Evolutionary conservation across 2,797 vertebrate species (phyloP).

Genomic region (Danionella dracula): DNA sequence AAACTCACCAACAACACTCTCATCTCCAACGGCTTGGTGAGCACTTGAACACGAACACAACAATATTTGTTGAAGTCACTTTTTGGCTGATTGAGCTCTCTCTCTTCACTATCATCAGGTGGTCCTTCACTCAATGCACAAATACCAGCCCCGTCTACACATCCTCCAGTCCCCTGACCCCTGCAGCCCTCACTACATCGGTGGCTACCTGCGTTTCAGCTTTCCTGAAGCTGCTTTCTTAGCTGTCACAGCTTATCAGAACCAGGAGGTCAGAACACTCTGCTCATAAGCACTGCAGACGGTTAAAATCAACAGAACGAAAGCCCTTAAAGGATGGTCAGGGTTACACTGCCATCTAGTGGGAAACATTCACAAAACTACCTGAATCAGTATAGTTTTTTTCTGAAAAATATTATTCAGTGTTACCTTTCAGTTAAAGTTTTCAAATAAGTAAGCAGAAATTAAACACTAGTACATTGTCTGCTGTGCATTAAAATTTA

Average conservation of each 20-base stretch:
- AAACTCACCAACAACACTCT: conserved; percentile 53
- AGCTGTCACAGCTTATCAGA: conserved; percentile 51
- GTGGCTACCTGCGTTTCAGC: conserved; percentile 41
- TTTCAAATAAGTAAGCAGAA: too few relatives aligned
- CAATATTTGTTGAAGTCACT: neutral
- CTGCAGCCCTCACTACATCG: conserved; percentile 9
- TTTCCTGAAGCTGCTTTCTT: conserved; percentile 49
- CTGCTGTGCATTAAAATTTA: too few relatives aligned
- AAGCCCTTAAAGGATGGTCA: neutral
- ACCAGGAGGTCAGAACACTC: conserved; percentile 38
- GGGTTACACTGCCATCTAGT: conserved; percentile 23
- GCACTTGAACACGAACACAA: neutral
- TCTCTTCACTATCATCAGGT: conserved; percentile 35
- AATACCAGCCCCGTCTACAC: conserved; percentile 51
- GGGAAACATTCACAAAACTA: neutral
- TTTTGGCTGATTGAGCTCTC: neutral
- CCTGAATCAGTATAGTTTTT: too few relatives aligned
- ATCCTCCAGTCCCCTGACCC: conserved; percentile 44
- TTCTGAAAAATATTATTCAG: too few relatives aligned
- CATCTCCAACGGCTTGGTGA: conserved; percentile 46
- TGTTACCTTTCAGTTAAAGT: too few relatives aligned
- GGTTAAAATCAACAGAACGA: too few relatives aligned
- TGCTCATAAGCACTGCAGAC: neutral
- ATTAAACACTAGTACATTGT: too few relatives aligned
- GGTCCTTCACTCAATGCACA: conserved; percentile 54